phyloP scores from a whole-genome alignment of 92 coral and sea anemone genomes.

The Desmophyllum pertusum region DNA sequence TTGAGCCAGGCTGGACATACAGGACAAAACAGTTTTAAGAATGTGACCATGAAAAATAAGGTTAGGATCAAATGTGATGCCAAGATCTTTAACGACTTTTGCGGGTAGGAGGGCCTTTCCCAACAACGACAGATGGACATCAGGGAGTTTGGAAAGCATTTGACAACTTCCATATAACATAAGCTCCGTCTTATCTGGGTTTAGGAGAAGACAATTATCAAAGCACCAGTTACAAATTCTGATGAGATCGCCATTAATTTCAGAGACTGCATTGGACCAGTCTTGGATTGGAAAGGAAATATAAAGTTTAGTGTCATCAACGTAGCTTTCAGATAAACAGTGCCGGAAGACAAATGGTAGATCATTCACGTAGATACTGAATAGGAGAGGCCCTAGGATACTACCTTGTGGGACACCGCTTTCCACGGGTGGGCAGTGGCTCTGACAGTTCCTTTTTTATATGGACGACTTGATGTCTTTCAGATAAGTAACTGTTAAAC shows the following conservation, averaged over 20 bases:
- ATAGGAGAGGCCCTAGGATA: background rate
- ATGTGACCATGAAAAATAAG: background rate
- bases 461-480: conserved; percentile 5
- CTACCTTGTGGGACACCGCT: background rate
- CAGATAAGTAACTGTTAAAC: conserved; percentile 3
- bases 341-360: background rate
- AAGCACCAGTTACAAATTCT: conserved; percentile 4
- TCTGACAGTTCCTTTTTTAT: background rate
- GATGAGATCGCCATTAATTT: background rate
- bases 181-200: background rate
- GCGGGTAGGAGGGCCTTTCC: no score
- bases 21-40: conserved; percentile 5
- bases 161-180: background rate
- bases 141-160: no score
- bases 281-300: background rate
- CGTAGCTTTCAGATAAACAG: background rate
- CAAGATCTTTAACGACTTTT: no score
- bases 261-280: background rate
- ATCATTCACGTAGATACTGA: background rate
- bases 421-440: background rate
- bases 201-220: background rate
- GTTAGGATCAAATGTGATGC: no score
- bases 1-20: background rate
- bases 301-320: background rate
- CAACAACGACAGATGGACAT: no score